These are phyloP conservation scores for Apis dorsata DNA, from an alignment of 1,140 invertebrate genomes.

Conservation along the genomic window DNA sequence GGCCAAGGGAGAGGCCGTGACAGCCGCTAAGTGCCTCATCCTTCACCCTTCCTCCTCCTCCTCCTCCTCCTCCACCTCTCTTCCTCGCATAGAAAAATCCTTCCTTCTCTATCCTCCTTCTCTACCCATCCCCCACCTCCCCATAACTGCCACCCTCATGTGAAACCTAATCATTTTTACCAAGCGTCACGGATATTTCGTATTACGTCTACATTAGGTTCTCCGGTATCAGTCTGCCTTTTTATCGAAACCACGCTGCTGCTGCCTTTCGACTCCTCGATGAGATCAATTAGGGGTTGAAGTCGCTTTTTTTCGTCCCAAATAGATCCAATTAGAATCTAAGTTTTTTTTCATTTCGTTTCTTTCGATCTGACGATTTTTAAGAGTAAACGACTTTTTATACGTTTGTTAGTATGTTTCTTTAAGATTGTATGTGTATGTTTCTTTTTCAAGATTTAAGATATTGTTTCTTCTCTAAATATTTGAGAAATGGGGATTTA, in stretches of 20 bases:
- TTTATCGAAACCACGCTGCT: conserved; percentile 60
- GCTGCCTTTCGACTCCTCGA: conserved; percentile 53
- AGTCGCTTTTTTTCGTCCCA: conserved; percentile 3
- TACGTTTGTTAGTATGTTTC: too few relatives aligned
- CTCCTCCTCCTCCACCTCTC: conserved; percentile 67
- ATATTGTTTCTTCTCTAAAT: not conserved
- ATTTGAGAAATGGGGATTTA: not conserved
- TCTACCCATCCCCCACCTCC: conserved; percentile 31
- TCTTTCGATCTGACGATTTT: too few relatives aligned
- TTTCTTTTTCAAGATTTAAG: not conserved
- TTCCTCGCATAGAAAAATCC: not conserved
- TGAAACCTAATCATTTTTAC: conserved; percentile 78
- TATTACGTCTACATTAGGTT: conserved; percentile 71
- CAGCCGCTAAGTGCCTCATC: conserved; percentile 77
- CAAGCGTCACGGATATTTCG: conserved; percentile 70
- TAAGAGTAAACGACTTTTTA: too few relatives aligned
- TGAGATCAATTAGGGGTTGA: conserved; percentile 23
- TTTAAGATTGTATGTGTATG: too few relatives aligned
- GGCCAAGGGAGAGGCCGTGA: conserved; percentile 75
- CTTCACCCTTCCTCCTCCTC: conserved; percentile 56
- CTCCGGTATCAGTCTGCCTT: conserved; percentile 59
- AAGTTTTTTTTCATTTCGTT: not conserved
- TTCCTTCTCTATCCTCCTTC: conserved; percentile 10
- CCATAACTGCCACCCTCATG: conserved; percentile 58
- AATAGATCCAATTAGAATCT: not conserved